Percentiles rank a stretch among this genome's conserved stretches.
phyloP scores from a whole-genome alignment of 2,797 vertebrate species.

The Pipistrellus kuhlii region DNA sequence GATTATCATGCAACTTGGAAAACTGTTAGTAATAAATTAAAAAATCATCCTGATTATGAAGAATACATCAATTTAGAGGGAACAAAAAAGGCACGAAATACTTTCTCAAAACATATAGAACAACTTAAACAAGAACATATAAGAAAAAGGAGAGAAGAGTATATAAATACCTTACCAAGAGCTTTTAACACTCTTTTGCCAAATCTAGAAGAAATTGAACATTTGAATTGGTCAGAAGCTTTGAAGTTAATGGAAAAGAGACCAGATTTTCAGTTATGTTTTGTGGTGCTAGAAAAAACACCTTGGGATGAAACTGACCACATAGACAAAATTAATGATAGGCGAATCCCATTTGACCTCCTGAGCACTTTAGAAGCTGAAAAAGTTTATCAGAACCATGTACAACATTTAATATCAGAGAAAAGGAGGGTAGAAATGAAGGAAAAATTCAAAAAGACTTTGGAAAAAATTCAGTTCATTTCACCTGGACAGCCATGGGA shows the following conservation, averaged over 20 bases:
- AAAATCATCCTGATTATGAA: slow-evolving; percentile 96
- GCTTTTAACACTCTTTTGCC: slow-evolving; percentile 96
- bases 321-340: slow-evolving; percentile 96
- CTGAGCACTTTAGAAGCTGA: slow-evolving; percentile 94
- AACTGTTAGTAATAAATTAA: slow-evolving; percentile 94
- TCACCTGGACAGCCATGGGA: slow-evolving; percentile 98
- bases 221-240: slow-evolving; percentile 95
- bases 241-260: slow-evolving; percentile 95
- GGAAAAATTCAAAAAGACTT: slow-evolving; percentile 98
- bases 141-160: slow-evolving; percentile 96
- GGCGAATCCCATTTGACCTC: slow-evolving; percentile 98
- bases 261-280: slow-evolving; percentile 96
- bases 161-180: slow-evolving; percentile 96
- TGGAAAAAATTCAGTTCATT: slow-evolving; percentile 98
- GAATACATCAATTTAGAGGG: slow-evolving; percentile 98
- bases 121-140: slow-evolving; percentile 99
- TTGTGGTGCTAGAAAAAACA: slow-evolving; percentile 95
- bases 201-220: slow-evolving; percentile 97
- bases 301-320: slow-evolving; percentile 99
- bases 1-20: slow-evolving; percentile 99
- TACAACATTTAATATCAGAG: slow-evolving; percentile 96
- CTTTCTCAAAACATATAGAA: slow-evolving; percentile 97
- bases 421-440: slow-evolving; percentile 98
- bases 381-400: slow-evolving; percentile 96
- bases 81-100: slow-evolving; percentile 95